Conservation (phyloP, 2,797 vertebrate species). For the Pipistrellus nathusii region DNA sequence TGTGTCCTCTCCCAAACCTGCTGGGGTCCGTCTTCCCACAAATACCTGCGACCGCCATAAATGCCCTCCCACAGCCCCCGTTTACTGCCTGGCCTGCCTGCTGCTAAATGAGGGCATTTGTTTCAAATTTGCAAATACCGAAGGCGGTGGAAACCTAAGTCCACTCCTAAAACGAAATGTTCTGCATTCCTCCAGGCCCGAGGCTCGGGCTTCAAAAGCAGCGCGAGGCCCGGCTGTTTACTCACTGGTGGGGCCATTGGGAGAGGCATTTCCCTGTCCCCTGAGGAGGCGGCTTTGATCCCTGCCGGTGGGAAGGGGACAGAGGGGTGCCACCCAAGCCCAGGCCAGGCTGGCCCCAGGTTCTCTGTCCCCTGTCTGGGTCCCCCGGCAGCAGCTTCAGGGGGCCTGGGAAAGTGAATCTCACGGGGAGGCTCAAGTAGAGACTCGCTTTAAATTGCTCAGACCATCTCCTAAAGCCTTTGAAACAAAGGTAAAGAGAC, state of each 20-base stretch:
- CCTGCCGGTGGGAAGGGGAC: slow-evolving; percentile 24
- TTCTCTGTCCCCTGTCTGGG: slow-evolving; percentile 17
- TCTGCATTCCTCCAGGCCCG: slow-evolving; percentile 86
- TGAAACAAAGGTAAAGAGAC: slow-evolving; percentile 41
- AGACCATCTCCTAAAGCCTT: slow-evolving; percentile 55
- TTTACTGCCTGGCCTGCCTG: slow-evolving; percentile 81
- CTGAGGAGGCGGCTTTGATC: slow-evolving; percentile 80
- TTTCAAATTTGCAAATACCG: slow-evolving; percentile 84
- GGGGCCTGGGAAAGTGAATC: slow-evolving; percentile 16
- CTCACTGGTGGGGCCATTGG: slow-evolving; percentile 83
- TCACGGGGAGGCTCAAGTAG: slow-evolving; percentile 54
- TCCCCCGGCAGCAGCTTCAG: neutral
- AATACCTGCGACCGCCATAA: slow-evolving; percentile 80
- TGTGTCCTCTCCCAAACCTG: slow-evolving; percentile 69
- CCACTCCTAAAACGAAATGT: slow-evolving; percentile 85
- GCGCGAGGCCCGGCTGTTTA: slow-evolving; percentile 86
- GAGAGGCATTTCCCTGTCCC: slow-evolving; percentile 76
- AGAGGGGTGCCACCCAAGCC: slow-evolving; percentile 59
- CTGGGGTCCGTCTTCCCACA: slow-evolving; percentile 80
- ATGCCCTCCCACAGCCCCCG: slow-evolving; percentile 82
- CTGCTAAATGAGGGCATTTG: slow-evolving; percentile 88
- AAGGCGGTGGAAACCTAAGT: slow-evolving; percentile 86
- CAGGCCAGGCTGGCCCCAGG: neutral
- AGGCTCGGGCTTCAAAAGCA: slow-evolving; percentile 83
- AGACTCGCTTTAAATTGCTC: slow-evolving; percentile 59